Evolutionary conservation across 2,797 vertebrate genomes (phyloP), one percentile per base, ranked within the genome.

Genomic region (Cyclopterus lumpus): DNA sequence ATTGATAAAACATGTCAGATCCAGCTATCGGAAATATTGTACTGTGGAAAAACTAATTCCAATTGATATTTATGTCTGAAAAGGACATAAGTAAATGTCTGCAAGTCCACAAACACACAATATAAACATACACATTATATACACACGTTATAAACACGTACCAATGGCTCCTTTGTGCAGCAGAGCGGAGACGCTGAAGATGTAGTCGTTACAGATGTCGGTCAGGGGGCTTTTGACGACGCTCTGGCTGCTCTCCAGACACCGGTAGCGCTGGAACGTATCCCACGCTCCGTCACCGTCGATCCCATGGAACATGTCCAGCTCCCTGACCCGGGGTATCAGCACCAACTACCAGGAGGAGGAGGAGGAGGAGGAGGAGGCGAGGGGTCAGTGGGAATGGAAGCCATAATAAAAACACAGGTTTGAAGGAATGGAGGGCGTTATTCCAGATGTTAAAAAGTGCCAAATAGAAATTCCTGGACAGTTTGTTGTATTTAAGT

Each of bases 261-360:
- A 99, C 54, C 98, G 95, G 90, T 99, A 99, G 81, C 97, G 95
- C 89, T 97, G 95, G 84, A 99, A 99, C 55, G 96, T 99, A 73
- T 99, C 97, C 97, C 97, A 99, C 84, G 94, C 95, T 0, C 92
- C 95, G 3, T 96, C 94, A 0, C 95, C 95, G 0, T 95, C 92
- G 11, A 90, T 84, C 76, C 96, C 97, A 0, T 94, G 94, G 89
- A 99, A 99, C 83, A 99, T 94, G 86, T 97, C 95, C 90, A 99
- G 89, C 0, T 97, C 96, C 71, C 95, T 95, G 81, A 97, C 96
- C 89, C 96, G 95, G 0, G 98, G 98, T 91, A 99, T 96, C 86
- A 99, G 94, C 86, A 99, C 97, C 80, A 99, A 89, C 98, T 99
- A 24, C 8, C 62, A 16, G 15, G 9, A 74, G 24, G 38, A 48